Conservation (phyloP, 2,113 vertebrate genomes). For the Catharus bicknelli region DNA sequence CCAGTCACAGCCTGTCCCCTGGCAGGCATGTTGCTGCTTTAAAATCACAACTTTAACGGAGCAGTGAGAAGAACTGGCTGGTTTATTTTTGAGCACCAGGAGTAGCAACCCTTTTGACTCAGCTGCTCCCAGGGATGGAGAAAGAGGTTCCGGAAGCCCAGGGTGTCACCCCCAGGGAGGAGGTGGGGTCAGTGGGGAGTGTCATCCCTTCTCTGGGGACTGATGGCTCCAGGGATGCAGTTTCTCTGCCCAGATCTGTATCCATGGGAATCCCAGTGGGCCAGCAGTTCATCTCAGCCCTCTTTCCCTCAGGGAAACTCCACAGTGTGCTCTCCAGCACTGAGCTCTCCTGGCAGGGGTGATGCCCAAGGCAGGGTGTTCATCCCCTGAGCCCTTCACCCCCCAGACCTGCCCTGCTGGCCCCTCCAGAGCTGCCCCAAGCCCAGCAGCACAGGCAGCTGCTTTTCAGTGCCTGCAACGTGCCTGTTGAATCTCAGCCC, state of each 20-base stretch:
- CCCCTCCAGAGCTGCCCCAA: neutral
- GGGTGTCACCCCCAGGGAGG: neutral
- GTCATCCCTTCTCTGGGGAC: neutral
- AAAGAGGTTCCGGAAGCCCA: neutral
- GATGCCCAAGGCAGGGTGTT: neutral
- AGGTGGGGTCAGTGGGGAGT: neutral
- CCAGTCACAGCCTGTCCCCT: neutral
- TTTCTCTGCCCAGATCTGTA: neutral
- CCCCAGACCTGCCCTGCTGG: neutral
- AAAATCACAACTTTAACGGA: conserved; percentile 22
- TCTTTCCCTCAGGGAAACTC: neutral
- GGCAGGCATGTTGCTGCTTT: neutral
- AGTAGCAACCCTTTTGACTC: neutral
- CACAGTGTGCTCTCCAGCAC: rapidly evolving
- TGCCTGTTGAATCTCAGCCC: neutral
- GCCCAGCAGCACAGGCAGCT: neutral
- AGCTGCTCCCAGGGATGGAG: neutral
- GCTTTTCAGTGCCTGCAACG: rapidly evolving
- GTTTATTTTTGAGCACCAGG: neutral
- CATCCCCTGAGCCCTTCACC: neutral
- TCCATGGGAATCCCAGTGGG: neutral
- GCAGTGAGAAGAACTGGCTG: neutral
- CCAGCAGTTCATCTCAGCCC: neutral
- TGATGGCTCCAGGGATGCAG: rapidly evolving
- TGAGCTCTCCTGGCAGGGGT: rapidly evolving